Evolutionary conservation across 2,113 vertebrate genomes (phyloP), one percentile per base, ranked within the genome.

Genomic region (Pipra filicauda): DNA sequence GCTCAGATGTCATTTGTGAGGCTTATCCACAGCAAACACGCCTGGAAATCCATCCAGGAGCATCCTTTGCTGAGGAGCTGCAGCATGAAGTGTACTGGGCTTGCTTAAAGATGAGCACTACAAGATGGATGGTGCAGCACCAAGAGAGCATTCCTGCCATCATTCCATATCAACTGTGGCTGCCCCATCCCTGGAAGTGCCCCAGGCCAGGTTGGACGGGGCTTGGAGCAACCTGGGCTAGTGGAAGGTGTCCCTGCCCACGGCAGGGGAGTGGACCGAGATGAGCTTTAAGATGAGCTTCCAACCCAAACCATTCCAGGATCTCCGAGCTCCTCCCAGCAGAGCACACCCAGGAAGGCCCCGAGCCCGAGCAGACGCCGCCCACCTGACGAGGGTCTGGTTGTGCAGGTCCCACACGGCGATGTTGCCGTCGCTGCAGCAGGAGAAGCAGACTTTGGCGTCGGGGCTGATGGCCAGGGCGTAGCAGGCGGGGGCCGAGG

Each of bases 381-480:
- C 98, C 96, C 96, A 99, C 99, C 99, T 99, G 85, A 99, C 99
- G 1, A 99, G 98, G 2, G 99, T 99, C 98, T 99, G 99, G 98
- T 99, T 99, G 94, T 99, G 99, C 74, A 99, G 98, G 95, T 99
- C 99, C 99, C 99, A 99, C 54, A 99, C 99, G 0, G 99, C 99
- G 13, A 99, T 99, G 98, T 99, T 99, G 49, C 99, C 99, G 3
- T 99, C 99, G 0, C 99, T 99, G 98, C 99, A 99, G 98, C 99
- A 99, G 95, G 99, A 99, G 97, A 99, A 99, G 98, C 99, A 99
- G 95, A 99, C 99, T 96, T 99, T 99, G 98, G 99, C 99, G 2
- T 99, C 99, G 1, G 99, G 99, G 97, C 99, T 99, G 97, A 99
- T 99, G 96, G 99, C 99, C 97, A 99, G 97, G 4, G 99, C 99